Evolutionary conservation across 2,888 invertebrate species (phyloP), one percentile per base, ranked within the genome.

Genomic region (Yponomeuta sedellus): DNA sequence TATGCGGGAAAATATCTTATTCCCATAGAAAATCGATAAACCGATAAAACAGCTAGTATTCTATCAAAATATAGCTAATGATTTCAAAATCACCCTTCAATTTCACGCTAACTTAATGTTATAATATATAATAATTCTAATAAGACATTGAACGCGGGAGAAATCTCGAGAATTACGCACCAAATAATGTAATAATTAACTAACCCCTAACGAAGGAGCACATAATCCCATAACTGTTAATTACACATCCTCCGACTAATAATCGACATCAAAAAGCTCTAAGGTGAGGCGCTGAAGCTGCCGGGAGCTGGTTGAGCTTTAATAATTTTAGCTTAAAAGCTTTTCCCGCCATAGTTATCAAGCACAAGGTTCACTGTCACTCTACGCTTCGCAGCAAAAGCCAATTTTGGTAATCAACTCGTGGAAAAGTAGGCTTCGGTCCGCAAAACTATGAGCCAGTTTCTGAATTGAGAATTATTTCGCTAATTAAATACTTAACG

Each of bases 291-390:
- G 20, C 34, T 39, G n/a, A 28, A 40, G 63, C 63, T 28, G 11
- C 39, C 19, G 12, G 73, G 74, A 78, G 79, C 80, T 83, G 87
- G 82, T 85, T 80, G 77, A 80, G 84, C 84, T 85, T 34, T 85
- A 84, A 88, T 86, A 87, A 89, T 85, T 89, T 89, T 83, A 89
- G 85, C 87, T 85, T 86, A 85, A 89, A 89, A 90, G 87, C 89
- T 83, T 80, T 77, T 76, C 77, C 76, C 80, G 77, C 82, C 86
- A 83, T 82, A 86, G 81, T 79, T 83, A 78, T 82, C 83, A 76
- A 75, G 81, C 80, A 79, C 82, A 82, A 85, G 79, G 85, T 83
- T 85, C 79, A 79, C 77, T 86, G 77, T 85, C 82, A 8, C 72
- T 71, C 78, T 75, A 71, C 75, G 75, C 78, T 80, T 59, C 77